phyloP scores from a whole-genome alignment of 2,888 invertebrate species.

The Rhodophaea formosa region DNA sequence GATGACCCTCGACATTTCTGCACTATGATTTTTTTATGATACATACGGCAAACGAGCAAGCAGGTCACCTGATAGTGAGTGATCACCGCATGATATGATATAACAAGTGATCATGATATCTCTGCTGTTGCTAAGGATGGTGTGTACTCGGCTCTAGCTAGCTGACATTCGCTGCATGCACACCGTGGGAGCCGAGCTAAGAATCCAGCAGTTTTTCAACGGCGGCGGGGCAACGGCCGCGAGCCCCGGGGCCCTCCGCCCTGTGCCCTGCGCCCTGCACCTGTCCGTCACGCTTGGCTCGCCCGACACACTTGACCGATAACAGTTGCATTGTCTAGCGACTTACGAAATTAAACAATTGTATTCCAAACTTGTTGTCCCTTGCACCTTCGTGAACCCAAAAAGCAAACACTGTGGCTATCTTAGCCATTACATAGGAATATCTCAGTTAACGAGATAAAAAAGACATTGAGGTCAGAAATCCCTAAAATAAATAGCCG shows the following conservation, averaged over 20 bases:
- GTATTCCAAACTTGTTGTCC: no score
- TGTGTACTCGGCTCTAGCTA: background rate
- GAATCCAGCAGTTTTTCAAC: background rate
- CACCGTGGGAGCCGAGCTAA: background rate
- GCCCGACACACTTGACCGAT: constrained; percentile 29
- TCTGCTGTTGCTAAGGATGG: background rate
- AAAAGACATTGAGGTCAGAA: no score
- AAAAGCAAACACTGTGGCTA: no score
- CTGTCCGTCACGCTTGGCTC: constrained; percentile 43
- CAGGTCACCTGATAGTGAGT: no score
- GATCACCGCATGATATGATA: no score
- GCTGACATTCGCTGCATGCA: background rate
- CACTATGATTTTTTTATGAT: no score
- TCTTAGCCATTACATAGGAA: no score
- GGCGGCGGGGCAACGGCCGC: constrained; percentile 25
- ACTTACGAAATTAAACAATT: background rate
- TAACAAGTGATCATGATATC: no score
- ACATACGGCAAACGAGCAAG: no score
- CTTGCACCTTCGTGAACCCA: background rate
- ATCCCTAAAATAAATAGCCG: no score
- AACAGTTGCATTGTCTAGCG: constrained; percentile 13
- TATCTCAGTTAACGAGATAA: no score
- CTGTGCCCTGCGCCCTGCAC: constrained; percentile 40
- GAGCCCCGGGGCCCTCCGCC: constrained; percentile 36
- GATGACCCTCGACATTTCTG: no score